phyloP scores from a whole-genome alignment of 2,888 invertebrate genomes.

The Perizoma flavofasciatum region DNA sequence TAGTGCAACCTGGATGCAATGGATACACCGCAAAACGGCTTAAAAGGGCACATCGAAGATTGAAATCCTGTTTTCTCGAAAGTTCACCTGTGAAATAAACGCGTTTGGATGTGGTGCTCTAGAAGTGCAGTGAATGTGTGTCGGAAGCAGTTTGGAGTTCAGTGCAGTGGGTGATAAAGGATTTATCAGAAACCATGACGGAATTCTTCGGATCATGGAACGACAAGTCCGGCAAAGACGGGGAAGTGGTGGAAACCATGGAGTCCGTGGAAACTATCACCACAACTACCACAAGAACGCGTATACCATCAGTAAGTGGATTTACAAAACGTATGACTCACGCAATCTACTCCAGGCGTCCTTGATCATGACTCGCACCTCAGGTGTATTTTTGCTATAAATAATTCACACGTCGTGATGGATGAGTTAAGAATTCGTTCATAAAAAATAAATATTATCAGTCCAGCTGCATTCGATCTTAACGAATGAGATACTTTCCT shows the following conservation, averaged over 20 bases:
- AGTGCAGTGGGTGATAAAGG: constrained; percentile 63
- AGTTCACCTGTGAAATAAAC: constrained; percentile 45
- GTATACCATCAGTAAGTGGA: constrained; percentile 62
- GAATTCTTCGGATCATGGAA: constrained; percentile 79
- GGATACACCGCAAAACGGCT: constrained; percentile 47
- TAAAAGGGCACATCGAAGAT: constrained; percentile 49
- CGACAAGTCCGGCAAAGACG: constrained; percentile 44
- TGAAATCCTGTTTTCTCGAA: constrained; percentile 39
- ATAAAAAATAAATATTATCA: constrained; percentile 39
- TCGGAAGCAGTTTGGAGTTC: constrained; percentile 57
- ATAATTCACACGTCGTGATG: constrained; percentile 26
- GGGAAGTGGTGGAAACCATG: constrained; percentile 57
- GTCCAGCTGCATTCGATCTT: constrained; percentile 47
- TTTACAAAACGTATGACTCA: constrained; percentile 20
- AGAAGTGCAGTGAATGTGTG: constrained; percentile 72
- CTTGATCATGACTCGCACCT: constrained; percentile 52
- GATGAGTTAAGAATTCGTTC: constrained; percentile 46
- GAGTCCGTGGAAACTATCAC: constrained; percentile 73
- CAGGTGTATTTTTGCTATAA: constrained; percentile 53
- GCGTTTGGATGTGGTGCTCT: constrained; percentile 45
- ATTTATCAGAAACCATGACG: constrained; percentile 65
- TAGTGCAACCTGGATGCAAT: constrained; percentile 46
- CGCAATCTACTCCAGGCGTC: constrained; percentile 45
- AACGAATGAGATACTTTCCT: constrained; percentile 41
- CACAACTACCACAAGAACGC: constrained; percentile 66